These are phyloP conservation scores for Sialis lutaria DNA, from an alignment of 2,888 invertebrate genomes.

Conservation along the genomic window DNA sequence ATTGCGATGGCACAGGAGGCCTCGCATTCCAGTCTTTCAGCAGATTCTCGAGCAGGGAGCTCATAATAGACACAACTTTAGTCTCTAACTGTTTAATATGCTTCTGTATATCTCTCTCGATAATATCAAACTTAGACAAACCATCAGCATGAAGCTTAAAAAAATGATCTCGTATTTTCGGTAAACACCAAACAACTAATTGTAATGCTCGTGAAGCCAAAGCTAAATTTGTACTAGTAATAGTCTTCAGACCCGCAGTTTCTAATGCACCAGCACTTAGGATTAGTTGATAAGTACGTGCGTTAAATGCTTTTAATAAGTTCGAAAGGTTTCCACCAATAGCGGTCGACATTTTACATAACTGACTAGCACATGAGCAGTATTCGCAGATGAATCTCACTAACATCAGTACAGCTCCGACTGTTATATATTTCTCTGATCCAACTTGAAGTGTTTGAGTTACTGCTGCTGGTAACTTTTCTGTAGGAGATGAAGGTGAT, in stretches of 20 bases:
- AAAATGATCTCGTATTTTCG: conserved; percentile 52
- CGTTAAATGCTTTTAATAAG: conserved; percentile 72
- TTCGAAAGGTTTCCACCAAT: conserved; percentile 77
- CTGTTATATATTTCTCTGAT: conserved; percentile 49
- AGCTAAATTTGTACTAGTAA: conserved; percentile 86
- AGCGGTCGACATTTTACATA: conserved; percentile 63
- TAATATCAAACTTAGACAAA: conserved; percentile 34
- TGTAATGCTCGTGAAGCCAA: conserved; percentile 70
- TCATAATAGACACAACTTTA: conserved; percentile 82
- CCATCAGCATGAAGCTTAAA: conserved; percentile 36
- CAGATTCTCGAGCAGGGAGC: conserved; percentile 65
- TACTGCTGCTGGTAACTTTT: conserved; percentile 17
- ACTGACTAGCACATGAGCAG: conserved; percentile 60
- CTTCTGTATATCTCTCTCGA: conserved; percentile 64
- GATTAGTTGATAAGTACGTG: conserved; percentile 81
- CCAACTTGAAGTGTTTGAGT: conserved; percentile 16
- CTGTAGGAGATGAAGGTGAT: conserved; percentile 19
- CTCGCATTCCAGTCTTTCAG: conserved; percentile 82
- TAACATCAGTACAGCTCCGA: conserved; percentile 69
- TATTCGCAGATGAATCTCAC: conserved; percentile 86
- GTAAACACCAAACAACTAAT: conserved; percentile 62
- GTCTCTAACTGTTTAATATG: conserved; percentile 85
- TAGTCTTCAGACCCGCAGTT: conserved; percentile 84
- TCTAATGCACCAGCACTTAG: conserved; percentile 93
- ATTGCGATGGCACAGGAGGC: conserved; percentile 86